A percentile compares a stretch with the other conserved stretches of the same genome.
phyloP scores from a whole-genome alignment of 1,140 invertebrate species.

The Drosophila setifemur region DNA sequence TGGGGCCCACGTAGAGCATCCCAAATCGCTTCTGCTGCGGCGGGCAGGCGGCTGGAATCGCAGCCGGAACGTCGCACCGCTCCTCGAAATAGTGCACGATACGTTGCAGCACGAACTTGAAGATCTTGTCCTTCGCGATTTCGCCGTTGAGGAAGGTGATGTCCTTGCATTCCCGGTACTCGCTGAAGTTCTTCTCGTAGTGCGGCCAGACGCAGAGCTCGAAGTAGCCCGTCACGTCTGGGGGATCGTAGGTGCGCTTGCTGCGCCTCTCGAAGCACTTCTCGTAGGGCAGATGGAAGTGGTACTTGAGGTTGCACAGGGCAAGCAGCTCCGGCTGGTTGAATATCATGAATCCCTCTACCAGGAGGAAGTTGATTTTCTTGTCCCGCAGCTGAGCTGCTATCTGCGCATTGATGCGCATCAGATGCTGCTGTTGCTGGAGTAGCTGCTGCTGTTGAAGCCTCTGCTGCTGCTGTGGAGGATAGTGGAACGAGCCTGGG shows the following conservation, averaged over 20 bases:
- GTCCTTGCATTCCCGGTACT: constrained; percentile 76
- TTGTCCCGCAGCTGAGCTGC: constrained; percentile 65
- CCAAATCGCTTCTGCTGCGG: constrained; percentile 74
- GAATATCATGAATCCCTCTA: constrained; percentile 91
- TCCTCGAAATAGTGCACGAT: constrained; percentile 77
- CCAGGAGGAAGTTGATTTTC: constrained; percentile 85
- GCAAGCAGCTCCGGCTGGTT: constrained; percentile 86
- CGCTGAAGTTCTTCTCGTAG: constrained; percentile 83
- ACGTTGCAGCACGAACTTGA: constrained; percentile 74
- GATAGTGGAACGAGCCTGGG: constrained; percentile 23
- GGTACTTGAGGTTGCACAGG: constrained; percentile 89
- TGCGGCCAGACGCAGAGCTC: constrained; percentile 90
- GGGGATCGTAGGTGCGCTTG: constrained; percentile 88
- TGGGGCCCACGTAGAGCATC: constrained; percentile 60
- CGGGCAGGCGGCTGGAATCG: constrained; percentile 52
- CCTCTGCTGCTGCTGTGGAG: constrained; percentile 24
- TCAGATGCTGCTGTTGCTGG: constrained; percentile 57
- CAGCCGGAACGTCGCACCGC: constrained; percentile 60
- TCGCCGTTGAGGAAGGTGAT: constrained; percentile 80
- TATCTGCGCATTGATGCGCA: constrained; percentile 62
- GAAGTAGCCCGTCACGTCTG: constrained; percentile 91
- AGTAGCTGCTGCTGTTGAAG: constrained; percentile 38
- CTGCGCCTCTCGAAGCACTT: constrained; percentile 86
- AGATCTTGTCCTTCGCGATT: constrained; percentile 71
- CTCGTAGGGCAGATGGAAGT: constrained; percentile 87